phyloP scores from a whole-genome alignment of 53 echinoderm and acorn worm species.

The Arbacia lixula region DNA sequence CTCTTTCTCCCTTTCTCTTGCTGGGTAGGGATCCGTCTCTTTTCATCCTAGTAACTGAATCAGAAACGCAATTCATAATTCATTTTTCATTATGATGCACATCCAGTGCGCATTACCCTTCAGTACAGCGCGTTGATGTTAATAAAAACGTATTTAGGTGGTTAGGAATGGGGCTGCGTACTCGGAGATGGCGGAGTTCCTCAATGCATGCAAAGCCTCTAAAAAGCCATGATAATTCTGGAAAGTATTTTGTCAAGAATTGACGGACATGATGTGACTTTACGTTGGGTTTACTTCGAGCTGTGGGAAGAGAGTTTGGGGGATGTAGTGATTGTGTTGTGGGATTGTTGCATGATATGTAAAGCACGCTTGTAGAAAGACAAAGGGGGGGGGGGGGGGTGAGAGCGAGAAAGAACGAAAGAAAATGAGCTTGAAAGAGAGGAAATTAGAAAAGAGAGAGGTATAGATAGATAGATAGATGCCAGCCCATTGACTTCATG shows the following conservation, averaged over 20 bases:
- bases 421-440: too few species aligned
- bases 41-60: conserved; percentile 21
- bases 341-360: neutral
- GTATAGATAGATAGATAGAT: neutral
- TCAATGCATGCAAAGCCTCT: conserved; percentile 27
- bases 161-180: neutral
- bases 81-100: conserved; percentile 34
- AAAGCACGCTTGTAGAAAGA: too few species aligned
- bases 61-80: conserved; percentile 37
- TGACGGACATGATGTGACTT: conserved; percentile 11
- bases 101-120: conserved; percentile 18
- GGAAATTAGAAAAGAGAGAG: neutral
- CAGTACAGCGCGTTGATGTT: conserved; percentile 23
- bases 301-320: neutral
- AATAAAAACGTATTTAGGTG: conserved; percentile 28
- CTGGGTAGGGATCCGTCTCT: too few species aligned
- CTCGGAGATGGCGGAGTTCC: neutral
- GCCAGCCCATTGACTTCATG: too few species aligned
- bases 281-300: conserved; percentile 10
- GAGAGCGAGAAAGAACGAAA: neutral
- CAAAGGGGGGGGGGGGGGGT: neutral
- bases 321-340: neutral
- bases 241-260: neutral
- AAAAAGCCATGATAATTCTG: conserved; percentile 24
- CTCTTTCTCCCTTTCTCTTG: neutral